Evolutionary conservation across 2,113 vertebrate species (phyloP), one percentile per base, ranked within the genome.

Genomic region (Cettia cetti): DNA sequence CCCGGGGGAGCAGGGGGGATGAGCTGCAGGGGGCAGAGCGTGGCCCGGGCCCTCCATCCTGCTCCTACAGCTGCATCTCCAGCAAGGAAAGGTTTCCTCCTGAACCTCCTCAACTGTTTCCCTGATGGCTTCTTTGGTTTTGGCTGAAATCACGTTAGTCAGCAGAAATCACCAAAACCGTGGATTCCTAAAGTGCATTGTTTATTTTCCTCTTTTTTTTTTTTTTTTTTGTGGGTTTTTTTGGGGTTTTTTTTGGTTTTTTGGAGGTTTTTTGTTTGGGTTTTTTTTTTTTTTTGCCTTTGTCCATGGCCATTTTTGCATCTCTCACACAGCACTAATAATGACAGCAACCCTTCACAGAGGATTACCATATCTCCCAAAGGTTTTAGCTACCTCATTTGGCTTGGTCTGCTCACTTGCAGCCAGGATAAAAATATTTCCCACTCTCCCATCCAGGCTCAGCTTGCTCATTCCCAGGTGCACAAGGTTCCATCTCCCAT

Each of bases 91-190:
- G 0, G 2, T 11, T 42, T 31, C 59, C n/a, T 7, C 6, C 40
- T 0, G 2, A 50, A 66, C 17, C 13, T 49, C 68, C 44, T 15
- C 1, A 77, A 16, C 54, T 2, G 0, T 27, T 75, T 75, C 57
- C n/a, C 24, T 5, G 7, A 12, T 15, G 11, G 9, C n/a, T 79
- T 44, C 81, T 17, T 75, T 44, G 11, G 0, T 47, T 74, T 45
- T 1, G 2, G 39, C 50, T 81, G 77, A 71, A 87, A 71, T 39
- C 7, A 0, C 0, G 1, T 75, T 89, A 66, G 49, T 82, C 82
- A 95, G 95, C 81, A 89, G 65, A 89, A 91, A 89, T 44, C 1
- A 1, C 84, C 45, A 39, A 82, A 78, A 86, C 40, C 0, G 3
- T 27, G 61, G 9, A 14, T 68, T 82, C 35, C 54, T 80, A 7